These are phyloP conservation scores for Leucopternis melanops DNA, from an alignment of 2,113 vertebrate genomes.

Conservation along the genomic window DNA sequence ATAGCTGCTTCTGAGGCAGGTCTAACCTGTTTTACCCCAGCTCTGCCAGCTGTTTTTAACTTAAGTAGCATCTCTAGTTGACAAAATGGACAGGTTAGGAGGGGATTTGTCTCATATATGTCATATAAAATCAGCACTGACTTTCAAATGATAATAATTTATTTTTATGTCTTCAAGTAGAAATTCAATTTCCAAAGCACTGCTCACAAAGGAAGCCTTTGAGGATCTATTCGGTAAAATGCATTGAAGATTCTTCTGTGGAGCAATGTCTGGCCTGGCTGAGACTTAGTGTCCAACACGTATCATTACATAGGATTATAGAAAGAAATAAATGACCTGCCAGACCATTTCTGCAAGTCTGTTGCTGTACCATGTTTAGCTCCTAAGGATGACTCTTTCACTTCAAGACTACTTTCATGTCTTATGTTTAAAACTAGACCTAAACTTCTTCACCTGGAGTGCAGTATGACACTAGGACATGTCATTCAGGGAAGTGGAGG, in stretches of 20 bases:
- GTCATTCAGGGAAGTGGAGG: background rate
- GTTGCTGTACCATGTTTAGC: background rate
- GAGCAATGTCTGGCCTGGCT: background rate
- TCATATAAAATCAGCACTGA: background rate
- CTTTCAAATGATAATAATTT: background rate
- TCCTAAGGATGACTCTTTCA: background rate
- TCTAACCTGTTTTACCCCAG: background rate
- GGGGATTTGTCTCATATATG: background rate
- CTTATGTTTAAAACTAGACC: background rate
- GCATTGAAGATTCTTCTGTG: background rate
- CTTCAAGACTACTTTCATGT: background rate
- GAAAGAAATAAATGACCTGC: background rate
- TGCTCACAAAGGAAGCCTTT: background rate
- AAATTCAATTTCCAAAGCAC: background rate
- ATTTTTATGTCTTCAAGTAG: background rate
- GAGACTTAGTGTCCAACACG: background rate
- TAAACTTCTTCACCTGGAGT: background rate
- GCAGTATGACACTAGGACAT: background rate
- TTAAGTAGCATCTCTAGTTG: background rate
- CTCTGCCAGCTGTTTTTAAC: background rate
- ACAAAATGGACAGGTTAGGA: background rate
- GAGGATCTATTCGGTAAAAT: background rate
- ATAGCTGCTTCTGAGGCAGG: background rate
- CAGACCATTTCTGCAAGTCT: background rate
- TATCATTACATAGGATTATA: background rate